phyloP scores from a whole-genome alignment of 2,797 vertebrate species.

The Acanthurus tractus region DNA sequence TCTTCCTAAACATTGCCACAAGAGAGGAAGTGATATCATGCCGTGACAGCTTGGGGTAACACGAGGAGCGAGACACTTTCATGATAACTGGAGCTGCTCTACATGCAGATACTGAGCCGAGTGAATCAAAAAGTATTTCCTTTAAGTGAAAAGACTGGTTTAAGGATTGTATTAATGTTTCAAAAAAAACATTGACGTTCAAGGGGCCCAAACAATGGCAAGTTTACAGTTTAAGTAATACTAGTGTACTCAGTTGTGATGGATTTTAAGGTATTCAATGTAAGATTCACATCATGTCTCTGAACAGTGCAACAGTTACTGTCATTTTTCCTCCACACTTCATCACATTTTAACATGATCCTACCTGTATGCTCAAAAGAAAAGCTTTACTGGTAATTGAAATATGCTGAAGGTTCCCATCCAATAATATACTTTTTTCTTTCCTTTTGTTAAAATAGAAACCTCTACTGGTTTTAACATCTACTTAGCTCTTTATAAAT shows the following conservation, averaged over 20 bases:
- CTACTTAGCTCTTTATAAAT: not conserved
- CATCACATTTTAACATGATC: not conserved
- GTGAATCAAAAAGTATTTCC: conserved; percentile 10
- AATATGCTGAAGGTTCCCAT: not conserved
- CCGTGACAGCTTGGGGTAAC: conserved; percentile 46
- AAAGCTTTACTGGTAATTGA: not conserved
- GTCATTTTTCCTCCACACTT: not conserved
- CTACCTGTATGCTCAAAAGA: not conserved
- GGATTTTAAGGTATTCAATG: conserved; percentile 39
- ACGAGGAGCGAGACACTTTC: conserved; percentile 35
- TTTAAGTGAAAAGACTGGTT: not conserved
- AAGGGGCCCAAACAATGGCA: not conserved
- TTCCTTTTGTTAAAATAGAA: not conserved
- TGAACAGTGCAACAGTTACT: conserved; percentile 11
- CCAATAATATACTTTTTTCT: not conserved
- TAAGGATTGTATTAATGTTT: conserved; percentile 10
- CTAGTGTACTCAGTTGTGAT: not conserved
- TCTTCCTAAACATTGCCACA: conserved; percentile 41
- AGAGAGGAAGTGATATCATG: conserved; percentile 71
- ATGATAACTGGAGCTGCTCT: conserved; percentile 70
- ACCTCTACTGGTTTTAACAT: not conserved
- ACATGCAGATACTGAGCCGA: conserved; percentile 70
- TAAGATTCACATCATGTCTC: conserved; percentile 45
- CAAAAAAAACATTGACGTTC: conserved; percentile 16
- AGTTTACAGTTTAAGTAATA: too few species aligned